Base-by-base conservation (phyloP, 2,888 invertebrate genomes). In the Drosophila limbata region DNA sequence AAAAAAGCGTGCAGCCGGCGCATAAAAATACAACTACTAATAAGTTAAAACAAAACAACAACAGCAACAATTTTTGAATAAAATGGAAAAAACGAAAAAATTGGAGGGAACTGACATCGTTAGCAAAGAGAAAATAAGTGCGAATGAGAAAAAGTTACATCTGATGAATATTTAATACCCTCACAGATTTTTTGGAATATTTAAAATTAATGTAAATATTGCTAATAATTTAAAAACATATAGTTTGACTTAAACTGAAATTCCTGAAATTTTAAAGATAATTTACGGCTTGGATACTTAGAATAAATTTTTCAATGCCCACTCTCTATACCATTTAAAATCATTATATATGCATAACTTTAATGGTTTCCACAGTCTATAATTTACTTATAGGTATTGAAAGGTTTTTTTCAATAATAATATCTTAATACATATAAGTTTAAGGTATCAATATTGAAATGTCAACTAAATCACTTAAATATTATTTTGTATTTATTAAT, bases 1-100 rank as follows among this genome's bases (percentile, higher is more conserved):
- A 47, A 48, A 79, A 75, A 63, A 47, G 66, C 88, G 73, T 81
- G 86, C 86, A 76, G 69, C 59, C 62, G 68, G 80, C 68, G 86
- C 71, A 83, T 83, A 66, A 86, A 88, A 82, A 87, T 69, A 84
- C 60, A 69, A 75, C 70, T 78, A 69, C 66, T 77, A 84, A 85
- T 81, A 84, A 84, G 71, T 71, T 50, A 67, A 83, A 80, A 84
- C 68, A 78, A 75, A 64, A 44, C 28, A 50, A 48, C 25, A 61
- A 61, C 37, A 73, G 35, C 13, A 55, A 44, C 17, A 40, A 53
- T 37, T 21, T 37, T 39, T 35, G 69, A 45, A 28, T 21, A 11
- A 40, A 39, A 33, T 17, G 31, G 17, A 21, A 44, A 61, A 57
- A 45, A 42, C 13, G 11, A 50, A 63, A 61, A 65, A 66, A 64